phyloP scores from a whole-genome alignment of 2,797 vertebrate species.

The Phalloptychus januarius region DNA sequence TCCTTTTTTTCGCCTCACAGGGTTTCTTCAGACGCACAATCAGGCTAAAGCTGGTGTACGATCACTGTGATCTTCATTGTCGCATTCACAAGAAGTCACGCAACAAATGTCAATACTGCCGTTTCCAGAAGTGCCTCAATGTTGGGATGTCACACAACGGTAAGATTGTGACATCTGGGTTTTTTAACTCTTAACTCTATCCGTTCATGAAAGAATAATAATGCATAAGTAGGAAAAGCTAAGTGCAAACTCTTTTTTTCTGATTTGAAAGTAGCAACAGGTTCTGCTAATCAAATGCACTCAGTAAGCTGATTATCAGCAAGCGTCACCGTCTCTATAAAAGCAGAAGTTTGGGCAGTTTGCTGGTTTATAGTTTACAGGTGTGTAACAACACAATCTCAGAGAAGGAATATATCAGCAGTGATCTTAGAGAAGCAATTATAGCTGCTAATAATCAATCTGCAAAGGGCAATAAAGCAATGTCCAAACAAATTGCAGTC shows the following conservation, averaged over 20 bases:
- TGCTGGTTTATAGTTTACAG: background rate
- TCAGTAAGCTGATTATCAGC: background rate
- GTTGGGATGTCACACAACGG: slow-evolving; percentile 99
- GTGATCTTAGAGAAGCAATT: background rate
- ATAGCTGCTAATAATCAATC: background rate
- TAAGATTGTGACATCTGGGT: slow-evolving; percentile 67
- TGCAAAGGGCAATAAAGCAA: background rate
- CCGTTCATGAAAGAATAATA: background rate
- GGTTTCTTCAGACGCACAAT: slow-evolving; percentile 98
- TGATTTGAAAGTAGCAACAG: background rate
- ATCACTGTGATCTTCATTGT: slow-evolving; percentile 95
- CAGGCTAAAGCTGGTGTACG: slow-evolving; percentile 95
- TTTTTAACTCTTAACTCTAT: background rate
- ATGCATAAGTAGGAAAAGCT: background rate
- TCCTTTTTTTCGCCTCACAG: slow-evolving; percentile 66
- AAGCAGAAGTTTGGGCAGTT: background rate
- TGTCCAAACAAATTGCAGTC: background rate
- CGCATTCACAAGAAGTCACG: slow-evolving; percentile 98
- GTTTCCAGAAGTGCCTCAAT: slow-evolving; percentile 97
- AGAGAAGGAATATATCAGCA: background rate
- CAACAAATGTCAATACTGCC: slow-evolving; percentile 99
- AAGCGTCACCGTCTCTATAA: background rate
- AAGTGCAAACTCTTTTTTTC: background rate
- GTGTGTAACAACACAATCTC: background rate
- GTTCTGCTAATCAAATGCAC: background rate